Percentiles rank a stretch among this genome's conserved stretches.
Evolutionary conservation across 2,113 vertebrate species (phyloP).

Genomic region (Gasterosteus aculeatus): DNA sequence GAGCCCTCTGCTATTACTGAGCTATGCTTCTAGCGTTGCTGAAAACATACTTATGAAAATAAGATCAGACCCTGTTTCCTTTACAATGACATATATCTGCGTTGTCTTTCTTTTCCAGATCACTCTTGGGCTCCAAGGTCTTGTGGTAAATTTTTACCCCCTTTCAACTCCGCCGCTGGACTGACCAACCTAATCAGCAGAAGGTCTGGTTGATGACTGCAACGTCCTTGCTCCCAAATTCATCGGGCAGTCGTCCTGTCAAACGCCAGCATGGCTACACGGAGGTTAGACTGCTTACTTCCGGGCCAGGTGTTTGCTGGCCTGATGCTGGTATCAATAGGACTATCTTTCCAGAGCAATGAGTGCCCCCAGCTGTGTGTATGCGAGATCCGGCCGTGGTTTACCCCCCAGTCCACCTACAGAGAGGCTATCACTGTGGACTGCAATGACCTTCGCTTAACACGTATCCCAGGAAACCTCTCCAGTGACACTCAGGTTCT

Average conservation of each 20-base stretch:
- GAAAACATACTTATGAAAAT: neutral
- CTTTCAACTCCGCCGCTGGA: constrained; percentile 26
- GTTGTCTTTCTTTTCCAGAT: constrained; percentile 65
- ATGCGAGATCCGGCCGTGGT: constrained; percentile 97
- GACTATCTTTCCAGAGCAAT: constrained; percentile 82
- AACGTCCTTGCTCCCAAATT: constrained; percentile 52
- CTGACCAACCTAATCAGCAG: constrained; percentile 40
- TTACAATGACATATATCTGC: constrained; percentile 20
- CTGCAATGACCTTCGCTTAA: constrained; percentile 96
- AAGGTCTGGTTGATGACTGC: constrained; percentile 74
- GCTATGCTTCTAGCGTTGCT: neutral
- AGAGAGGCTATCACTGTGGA: constrained; percentile 97
- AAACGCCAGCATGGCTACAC: constrained; percentile 84
- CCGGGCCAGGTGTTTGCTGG: constrained; percentile 81
- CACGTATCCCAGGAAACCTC: constrained; percentile 93
- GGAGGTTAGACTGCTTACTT: constrained; percentile 64
- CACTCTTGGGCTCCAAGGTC: constrained; percentile 40
- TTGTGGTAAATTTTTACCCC: constrained; percentile 28
- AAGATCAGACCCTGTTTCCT: neutral
- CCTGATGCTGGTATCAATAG: constrained; percentile 78
- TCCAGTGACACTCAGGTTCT: constrained; percentile 98
- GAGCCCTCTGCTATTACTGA: neutral
- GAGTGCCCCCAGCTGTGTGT: constrained; percentile 97
- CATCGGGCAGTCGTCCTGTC: constrained; percentile 57
- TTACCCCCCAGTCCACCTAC: constrained; percentile 98